Conservation (phyloP, 37 sponge, comb jelly and placozoan genomes). For the Axinella damicornis region DNA sequence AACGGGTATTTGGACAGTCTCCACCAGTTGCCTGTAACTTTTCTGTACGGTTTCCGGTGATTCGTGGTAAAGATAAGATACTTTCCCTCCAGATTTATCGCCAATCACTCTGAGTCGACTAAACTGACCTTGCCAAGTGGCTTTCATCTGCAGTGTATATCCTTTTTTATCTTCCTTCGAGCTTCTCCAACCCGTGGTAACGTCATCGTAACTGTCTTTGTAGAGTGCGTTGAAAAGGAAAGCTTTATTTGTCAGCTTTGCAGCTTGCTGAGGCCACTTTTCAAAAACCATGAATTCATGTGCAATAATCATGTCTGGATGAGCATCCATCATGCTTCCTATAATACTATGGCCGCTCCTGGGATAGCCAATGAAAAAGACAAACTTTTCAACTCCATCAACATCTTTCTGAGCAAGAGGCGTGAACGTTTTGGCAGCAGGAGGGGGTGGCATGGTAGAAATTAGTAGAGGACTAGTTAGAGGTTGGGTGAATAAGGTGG, state of each 20-base stretch:
- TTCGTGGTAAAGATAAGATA: not conserved
- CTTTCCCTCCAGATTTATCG: slow-evolving; percentile 30
- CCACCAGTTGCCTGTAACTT: not conserved
- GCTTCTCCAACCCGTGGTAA: not conserved
- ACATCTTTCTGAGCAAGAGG: not conserved
- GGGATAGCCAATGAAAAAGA: slow-evolving; percentile 47
- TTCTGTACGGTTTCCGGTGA: not conserved
- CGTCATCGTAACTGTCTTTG: not conserved
- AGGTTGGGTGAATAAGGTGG: too few species aligned
- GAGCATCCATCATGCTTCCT: slow-evolving; percentile 46
- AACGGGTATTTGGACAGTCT: slow-evolving; percentile 8
- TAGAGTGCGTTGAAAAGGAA: slow-evolving; percentile 6
- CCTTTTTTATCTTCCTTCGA: not conserved
- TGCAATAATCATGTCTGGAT: slow-evolving; percentile 50
- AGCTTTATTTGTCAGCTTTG: not conserved
- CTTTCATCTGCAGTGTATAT: slow-evolving; percentile 11
- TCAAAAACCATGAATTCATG: slow-evolving; percentile 39
- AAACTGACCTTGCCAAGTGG: slow-evolving; percentile 31
- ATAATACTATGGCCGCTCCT: slow-evolving; percentile 62
- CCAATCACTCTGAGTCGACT: slow-evolving; percentile 5
- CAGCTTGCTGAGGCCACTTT: not conserved
- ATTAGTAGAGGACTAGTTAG: too few species aligned
- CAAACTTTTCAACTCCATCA: slow-evolving; percentile 23
- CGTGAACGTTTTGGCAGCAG: too few species aligned
- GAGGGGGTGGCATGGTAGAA: too few species aligned